These are phyloP conservation scores for Serinus canaria DNA, from an alignment of 2,113 vertebrate species.

Conservation along the genomic window DNA sequence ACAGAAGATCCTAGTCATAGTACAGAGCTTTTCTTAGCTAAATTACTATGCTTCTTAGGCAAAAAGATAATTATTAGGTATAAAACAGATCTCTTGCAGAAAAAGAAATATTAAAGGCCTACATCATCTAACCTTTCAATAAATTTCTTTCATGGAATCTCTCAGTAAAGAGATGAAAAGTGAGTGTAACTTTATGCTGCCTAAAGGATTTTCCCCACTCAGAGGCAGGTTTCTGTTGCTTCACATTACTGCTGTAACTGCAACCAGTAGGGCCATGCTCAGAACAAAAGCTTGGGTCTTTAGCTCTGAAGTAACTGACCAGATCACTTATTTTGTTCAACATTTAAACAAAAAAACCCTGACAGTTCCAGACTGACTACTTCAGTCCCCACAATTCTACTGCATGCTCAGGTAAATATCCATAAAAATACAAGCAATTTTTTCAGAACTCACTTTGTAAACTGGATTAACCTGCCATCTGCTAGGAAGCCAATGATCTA, in stretches of 20 bases:
- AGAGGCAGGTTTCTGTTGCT: background rate
- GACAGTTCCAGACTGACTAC: background rate
- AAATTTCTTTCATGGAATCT: background rate
- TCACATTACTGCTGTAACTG: background rate
- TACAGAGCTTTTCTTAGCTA: background rate
- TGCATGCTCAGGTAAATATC: background rate
- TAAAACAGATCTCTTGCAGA: background rate
- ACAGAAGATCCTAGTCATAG: background rate
- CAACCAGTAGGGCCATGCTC: background rate
- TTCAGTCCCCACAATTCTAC: background rate
- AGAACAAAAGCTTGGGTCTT: background rate
- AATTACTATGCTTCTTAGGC: background rate
- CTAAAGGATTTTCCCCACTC: background rate
- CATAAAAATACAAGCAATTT: background rate
- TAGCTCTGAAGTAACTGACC: background rate
- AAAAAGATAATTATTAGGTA: conserved; percentile 4
- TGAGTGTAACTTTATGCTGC: background rate
- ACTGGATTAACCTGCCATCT: conserved; percentile 67
- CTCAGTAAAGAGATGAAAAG: background rate
- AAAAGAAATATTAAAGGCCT: background rate
- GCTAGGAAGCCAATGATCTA: conserved; percentile 68
- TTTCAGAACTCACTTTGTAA: conserved; percentile 35
- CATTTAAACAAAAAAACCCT: background rate
- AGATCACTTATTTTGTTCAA: background rate
- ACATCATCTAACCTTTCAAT: background rate